phyloP scores from a whole-genome alignment of 2,888 invertebrate genomes.

The Spodoptera picta region DNA sequence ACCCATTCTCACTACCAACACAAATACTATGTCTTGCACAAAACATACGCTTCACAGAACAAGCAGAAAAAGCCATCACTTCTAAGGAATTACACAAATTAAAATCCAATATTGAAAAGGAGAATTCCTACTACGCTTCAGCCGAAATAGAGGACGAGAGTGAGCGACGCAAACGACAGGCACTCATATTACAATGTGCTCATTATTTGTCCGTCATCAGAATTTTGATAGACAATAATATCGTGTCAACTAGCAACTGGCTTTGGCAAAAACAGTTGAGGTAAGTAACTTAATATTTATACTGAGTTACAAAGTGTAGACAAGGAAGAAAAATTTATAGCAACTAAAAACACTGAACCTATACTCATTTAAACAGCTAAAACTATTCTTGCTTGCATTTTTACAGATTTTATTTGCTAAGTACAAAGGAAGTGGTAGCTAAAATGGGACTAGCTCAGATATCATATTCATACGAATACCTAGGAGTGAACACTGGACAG shows the following conservation, averaged over 20 bases:
- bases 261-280: slow-evolving; percentile 98
- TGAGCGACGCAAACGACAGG: slow-evolving; percentile 95
- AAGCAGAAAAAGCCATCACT: slow-evolving; percentile 94
- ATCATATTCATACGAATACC: slow-evolving; percentile 98
- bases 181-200: slow-evolving; percentile 97
- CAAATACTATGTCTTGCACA: slow-evolving; percentile 96
- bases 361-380: background rate
- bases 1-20: slow-evolving; percentile 89
- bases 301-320: background rate
- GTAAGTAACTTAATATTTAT: slow-evolving; percentile 71
- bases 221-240: slow-evolving; percentile 91
- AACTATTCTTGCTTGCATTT: background rate
- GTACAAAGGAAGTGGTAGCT: slow-evolving; percentile 90
- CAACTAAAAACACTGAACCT: no score
- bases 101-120: slow-evolving; percentile 84
- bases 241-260: slow-evolving; percentile 93
- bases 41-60: slow-evolving; percentile 94
- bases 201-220: slow-evolving; percentile 96
- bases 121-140: slow-evolving; percentile 84
- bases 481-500: slow-evolving; percentile 97
- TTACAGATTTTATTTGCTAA: slow-evolving; percentile 91
- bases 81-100: slow-evolving; percentile 90
- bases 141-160: slow-evolving; percentile 88
- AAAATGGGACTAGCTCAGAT: slow-evolving; percentile 98
- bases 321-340: background rate